Evolutionary conservation across 2,888 invertebrate species (phyloP), one percentile per base, ranked within the genome.

Genomic region (Nipponacmea schrenckii): DNA sequence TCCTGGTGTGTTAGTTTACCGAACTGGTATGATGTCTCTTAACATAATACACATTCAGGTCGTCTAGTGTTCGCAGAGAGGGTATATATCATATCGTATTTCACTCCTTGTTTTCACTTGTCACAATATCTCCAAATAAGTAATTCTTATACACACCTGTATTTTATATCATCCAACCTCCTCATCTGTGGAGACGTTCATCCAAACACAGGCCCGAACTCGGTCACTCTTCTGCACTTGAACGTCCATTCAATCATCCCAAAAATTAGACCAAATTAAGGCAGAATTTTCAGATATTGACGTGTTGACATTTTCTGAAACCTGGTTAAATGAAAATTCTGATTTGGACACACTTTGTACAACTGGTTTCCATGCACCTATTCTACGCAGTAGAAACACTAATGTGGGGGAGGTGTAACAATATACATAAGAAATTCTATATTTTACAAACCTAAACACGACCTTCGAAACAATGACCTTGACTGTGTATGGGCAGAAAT

Each of bases 401-500:
- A n/a, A n/a, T n/a, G n/a, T n/a, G 39, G 39, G n/a, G 56, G 56
- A n/a, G 56, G 56, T 56, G 24, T 56, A 56, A n/a, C 56, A 56
- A 24, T 56, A 10, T 56, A 56, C n/a, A 24, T 56, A n/a, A 8
- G 24, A 56, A 24, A 56, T 20, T 56, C n/a, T 24, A n/a, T 56
- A 17, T n/a, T 20, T 24, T 56, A 20, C n/a, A 56, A 56, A 20
- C 7, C 56, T 12, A 56, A 20, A 24, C 24, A 56, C 3, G 24
- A 24, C 56, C n/a, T 0, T 56, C 7, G 2, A n/a, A 56, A 20
- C 24, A 56, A 24, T 10, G 24, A 56, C 24, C n/a, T 14, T 8
- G 56, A 24, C n/a, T n/a, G 12, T 20, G 20, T 8, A 24, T 56
- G 56, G 56, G 24, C 24, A 20, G 56, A 10, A 24, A 10, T 56